A percentile compares a stretch with the other conserved stretches of the same genome.
Conservation (phyloP, 1,140 invertebrate species). For the Apocrypta bakeri region DNA sequence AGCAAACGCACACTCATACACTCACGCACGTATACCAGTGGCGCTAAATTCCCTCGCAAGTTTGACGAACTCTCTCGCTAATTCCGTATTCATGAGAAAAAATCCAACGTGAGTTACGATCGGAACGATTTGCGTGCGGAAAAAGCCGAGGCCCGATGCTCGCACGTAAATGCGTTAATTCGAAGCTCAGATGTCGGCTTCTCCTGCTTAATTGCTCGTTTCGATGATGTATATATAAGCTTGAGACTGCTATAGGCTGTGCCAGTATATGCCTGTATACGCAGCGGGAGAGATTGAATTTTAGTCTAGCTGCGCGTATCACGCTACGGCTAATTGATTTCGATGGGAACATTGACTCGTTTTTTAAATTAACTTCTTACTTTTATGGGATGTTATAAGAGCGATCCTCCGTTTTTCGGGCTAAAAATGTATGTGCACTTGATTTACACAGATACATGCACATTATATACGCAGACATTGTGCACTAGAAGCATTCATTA, state of each 20-base stretch:
- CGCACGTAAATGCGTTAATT: slow-evolving; percentile 19
- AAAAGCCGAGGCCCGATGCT: neutral
- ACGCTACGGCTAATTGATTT: neutral
- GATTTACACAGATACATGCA: too few species aligned
- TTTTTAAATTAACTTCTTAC: neutral
- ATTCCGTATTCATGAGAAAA: slow-evolving; percentile 32
- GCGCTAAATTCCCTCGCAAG: neutral
- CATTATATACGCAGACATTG: neutral
- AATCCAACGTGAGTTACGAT: neutral
- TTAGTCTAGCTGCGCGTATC: neutral
- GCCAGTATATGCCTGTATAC: too few species aligned
- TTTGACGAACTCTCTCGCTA: slow-evolving; percentile 2
- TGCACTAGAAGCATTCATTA: too few species aligned
- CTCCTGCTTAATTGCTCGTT: neutral
- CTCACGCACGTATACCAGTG: neutral
- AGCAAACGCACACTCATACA: slow-evolving; percentile 1
- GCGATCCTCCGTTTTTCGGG: too few species aligned
- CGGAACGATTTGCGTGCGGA: slow-evolving; percentile 15
- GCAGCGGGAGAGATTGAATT: neutral
- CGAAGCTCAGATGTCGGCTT: neutral
- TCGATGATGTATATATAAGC: neutral
- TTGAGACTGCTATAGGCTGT: neutral
- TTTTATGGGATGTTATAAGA: too few species aligned
- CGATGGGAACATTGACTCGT: neutral
- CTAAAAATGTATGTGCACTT: too few species aligned